These are phyloP conservation scores for Burhinus oedicnemus DNA, from an alignment of 2,113 vertebrate species.

Conservation along the genomic window DNA sequence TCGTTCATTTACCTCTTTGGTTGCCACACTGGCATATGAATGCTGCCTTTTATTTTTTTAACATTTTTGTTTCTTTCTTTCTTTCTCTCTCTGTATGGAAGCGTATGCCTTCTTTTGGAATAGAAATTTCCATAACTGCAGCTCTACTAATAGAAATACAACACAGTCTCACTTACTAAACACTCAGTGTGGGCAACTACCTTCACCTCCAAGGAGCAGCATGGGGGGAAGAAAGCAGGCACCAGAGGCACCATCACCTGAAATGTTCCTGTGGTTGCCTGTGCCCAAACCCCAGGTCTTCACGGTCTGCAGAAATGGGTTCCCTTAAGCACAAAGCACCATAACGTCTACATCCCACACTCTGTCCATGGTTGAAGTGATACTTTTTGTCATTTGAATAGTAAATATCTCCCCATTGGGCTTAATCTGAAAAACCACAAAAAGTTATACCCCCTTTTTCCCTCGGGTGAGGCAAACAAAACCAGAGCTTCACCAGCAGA, in stretches of 20 bases:
- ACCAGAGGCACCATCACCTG: background rate
- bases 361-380: background rate
- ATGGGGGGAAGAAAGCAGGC: accelerated
- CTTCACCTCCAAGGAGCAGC: background rate
- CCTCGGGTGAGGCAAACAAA: background rate
- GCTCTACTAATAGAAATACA: background rate
- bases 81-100: background rate
- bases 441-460: background rate
- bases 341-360: no score
- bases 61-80: no score
- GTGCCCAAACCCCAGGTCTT: background rate
- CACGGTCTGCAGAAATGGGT: background rate
- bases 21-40: background rate
- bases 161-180: background rate
- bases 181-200: background rate
- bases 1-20: background rate
- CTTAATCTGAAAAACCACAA: background rate
- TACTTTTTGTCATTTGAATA: background rate
- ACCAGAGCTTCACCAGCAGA: background rate
- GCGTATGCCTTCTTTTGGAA: background rate
- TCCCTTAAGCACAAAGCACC: background rate
- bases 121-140: background rate
- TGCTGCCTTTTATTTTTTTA: background rate
- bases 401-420: background rate
- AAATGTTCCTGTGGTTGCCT: background rate